These are phyloP conservation scores for Apamea epomidion DNA, from an alignment of 2,888 invertebrate species.

Conservation along the genomic window DNA sequence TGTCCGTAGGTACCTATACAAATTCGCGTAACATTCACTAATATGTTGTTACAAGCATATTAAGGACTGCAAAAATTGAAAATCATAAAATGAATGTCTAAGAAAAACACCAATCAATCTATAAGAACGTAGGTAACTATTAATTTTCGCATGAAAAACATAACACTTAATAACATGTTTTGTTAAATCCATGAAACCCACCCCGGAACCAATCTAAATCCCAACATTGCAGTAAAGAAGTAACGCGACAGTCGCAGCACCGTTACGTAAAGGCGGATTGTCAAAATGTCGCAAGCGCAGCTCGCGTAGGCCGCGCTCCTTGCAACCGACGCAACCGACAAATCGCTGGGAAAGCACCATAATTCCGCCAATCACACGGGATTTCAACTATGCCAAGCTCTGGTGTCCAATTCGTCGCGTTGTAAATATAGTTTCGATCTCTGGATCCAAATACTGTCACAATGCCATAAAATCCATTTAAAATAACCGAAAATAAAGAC, in stretches of 20 bases:
- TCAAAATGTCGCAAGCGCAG: constrained; percentile 86
- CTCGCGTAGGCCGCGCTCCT: constrained; percentile 79
- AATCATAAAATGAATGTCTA: background rate
- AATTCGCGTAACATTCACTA: constrained; percentile 13
- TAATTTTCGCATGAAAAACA: background rate
- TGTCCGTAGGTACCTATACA: constrained; percentile 6
- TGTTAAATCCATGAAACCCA: background rate
- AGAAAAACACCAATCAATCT: background rate
- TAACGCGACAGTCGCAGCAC: constrained; percentile 59
- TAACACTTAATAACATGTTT: background rate
- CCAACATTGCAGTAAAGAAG: constrained; percentile 56
- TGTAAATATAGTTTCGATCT: constrained; percentile 54
- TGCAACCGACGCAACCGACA: constrained; percentile 75
- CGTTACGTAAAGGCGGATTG: constrained; percentile 83
- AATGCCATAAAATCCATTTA: background rate
- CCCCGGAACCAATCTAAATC: constrained; percentile 40
- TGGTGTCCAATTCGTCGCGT: constrained; percentile 56
- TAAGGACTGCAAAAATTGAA: background rate
- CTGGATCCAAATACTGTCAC: constrained; percentile 41
- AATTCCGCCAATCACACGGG: constrained; percentile 77
- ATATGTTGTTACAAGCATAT: background rate
- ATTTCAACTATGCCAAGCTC: constrained; percentile 70
- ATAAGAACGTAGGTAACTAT: background rate
- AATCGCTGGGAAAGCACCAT: constrained; percentile 78
- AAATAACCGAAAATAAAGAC: constrained; percentile 6